phyloP scores from a whole-genome alignment of 2,888 invertebrate genomes.

The Metallyticus violacea region DNA sequence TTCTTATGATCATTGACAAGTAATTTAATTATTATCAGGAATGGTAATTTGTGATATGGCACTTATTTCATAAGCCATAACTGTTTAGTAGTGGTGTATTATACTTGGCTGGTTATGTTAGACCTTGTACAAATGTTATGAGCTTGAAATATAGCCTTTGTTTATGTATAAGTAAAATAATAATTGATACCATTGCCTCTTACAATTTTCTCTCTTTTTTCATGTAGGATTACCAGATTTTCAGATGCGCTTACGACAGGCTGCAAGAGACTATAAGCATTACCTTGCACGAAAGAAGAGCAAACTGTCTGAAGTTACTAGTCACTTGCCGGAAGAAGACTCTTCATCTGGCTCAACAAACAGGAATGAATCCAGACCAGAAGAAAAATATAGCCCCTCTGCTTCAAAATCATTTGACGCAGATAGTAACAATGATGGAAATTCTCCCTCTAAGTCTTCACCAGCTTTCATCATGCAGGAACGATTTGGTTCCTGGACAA shows the following conservation, averaged over 20 bases:
- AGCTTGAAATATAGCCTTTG: too few relatives aligned
- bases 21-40: too few relatives aligned
- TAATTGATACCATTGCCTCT: too few relatives aligned
- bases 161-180: too few relatives aligned
- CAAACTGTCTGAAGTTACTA: not conserved
- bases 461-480: not conserved
- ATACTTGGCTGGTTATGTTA: too few relatives aligned
- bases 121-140: too few relatives aligned
- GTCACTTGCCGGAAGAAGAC: not conserved
- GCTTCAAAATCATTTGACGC: not conserved
- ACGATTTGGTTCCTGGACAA: not conserved
- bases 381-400: not conserved
- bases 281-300: not conserved
- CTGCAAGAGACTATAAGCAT: constrained; percentile 52
- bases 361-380: not conserved
- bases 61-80: too few relatives aligned
- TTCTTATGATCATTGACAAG: too few relatives aligned
- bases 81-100: too few relatives aligned
- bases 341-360: not conserved
- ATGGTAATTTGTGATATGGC: too few relatives aligned
- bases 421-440: not conserved
- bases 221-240: constrained; percentile 73
- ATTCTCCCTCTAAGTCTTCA: not conserved
- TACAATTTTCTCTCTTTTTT: too few relatives aligned
- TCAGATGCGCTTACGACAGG: constrained; percentile 64